These are phyloP conservation scores for Leptopilina clavipes DNA, from an alignment of 1,140 invertebrate genomes.

Conservation along the genomic window DNA sequence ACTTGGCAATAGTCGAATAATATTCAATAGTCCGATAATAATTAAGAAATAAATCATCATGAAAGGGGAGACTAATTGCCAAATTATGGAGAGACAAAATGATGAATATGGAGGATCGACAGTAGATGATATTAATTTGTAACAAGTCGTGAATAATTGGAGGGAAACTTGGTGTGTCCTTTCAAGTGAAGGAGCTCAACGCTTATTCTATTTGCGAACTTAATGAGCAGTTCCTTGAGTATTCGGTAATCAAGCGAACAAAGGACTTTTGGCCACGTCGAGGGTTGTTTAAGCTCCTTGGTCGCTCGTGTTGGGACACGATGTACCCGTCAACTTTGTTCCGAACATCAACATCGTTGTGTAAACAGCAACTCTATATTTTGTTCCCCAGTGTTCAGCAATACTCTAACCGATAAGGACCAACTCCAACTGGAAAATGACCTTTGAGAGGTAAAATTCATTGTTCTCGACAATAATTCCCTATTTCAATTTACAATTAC, in stretches of 20 bases:
- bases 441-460: constrained; percentile 17
- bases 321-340: constrained; percentile 55
- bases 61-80: too few species aligned
- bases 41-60: too few species aligned
- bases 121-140: not conserved
- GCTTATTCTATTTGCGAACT: constrained; percentile 63
- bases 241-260: constrained; percentile 68
- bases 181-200: constrained; percentile 17
- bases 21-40: too few species aligned
- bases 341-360: constrained; percentile 48
- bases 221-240: constrained; percentile 67
- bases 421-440: constrained; percentile 5
- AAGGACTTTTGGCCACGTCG: constrained; percentile 65
- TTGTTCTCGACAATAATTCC: not conserved
- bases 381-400: constrained; percentile 40
- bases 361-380: constrained; percentile 44
- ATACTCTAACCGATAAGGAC: constrained; percentile 33
- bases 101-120: not conserved
- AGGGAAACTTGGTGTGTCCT: constrained; percentile 7
- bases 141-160: not conserved
- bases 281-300: constrained; percentile 57
- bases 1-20: too few species aligned
- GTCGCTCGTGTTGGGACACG: constrained; percentile 41
- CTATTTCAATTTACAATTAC: not conserved
- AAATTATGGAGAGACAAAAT: too few species aligned